These are phyloP conservation scores for Chironomus riparius DNA, from an alignment of 2,888 invertebrate genomes.

Conservation along the genomic window DNA sequence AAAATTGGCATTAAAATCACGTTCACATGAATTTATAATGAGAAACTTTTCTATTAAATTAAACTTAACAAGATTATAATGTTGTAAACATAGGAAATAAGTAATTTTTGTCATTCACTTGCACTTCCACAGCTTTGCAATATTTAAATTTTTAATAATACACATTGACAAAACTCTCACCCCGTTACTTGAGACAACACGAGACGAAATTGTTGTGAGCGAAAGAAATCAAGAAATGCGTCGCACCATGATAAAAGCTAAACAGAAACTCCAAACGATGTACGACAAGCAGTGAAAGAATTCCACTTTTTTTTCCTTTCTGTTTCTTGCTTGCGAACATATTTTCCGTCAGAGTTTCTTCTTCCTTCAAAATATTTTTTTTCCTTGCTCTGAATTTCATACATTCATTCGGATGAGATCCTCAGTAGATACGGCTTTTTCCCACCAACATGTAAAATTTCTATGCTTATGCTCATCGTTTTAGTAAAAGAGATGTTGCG, in stretches of 20 bases:
- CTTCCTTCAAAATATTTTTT: not conserved
- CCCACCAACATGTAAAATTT: not conserved
- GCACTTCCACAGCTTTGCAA: not conserved
- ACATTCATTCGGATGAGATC: conserved; percentile 3
- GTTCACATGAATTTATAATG: not conserved
- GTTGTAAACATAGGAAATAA: no score
- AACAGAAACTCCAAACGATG: conserved; percentile 6
- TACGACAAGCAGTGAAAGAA: conserved; percentile 8
- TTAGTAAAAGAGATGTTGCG: not conserved
- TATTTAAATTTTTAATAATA: not conserved
- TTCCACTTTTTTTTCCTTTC: not conserved
- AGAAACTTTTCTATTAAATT: not conserved
- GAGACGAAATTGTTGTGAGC: not conserved
- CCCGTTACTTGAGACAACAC: not conserved
- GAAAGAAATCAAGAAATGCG: not conserved
- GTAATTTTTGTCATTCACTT: not conserved
- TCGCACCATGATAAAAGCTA: not conserved
- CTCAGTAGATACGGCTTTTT: not conserved
- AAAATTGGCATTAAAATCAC: not conserved
- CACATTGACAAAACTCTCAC: not conserved
- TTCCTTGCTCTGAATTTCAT: not conserved
- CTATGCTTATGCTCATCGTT: not conserved
- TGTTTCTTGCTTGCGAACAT: not conserved
- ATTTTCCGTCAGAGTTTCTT: conserved; percentile 10
- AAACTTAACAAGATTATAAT: not conserved